These are phyloP conservation scores for Drosophila birchii DNA, from an alignment of 2,888 invertebrate genomes.

Conservation along the genomic window DNA sequence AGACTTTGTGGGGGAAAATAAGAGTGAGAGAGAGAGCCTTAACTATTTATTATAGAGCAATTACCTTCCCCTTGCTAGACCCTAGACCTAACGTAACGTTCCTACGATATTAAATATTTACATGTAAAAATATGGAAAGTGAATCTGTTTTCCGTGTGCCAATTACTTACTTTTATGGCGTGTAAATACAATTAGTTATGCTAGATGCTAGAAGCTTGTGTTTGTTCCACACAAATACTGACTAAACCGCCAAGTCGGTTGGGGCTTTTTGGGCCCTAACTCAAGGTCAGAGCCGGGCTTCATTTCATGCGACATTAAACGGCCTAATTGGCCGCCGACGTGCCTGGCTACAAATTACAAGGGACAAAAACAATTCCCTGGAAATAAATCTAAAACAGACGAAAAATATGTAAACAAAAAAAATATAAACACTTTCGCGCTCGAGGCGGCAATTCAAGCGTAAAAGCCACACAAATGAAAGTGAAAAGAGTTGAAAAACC, in stretches of 20 bases:
- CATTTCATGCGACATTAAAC: slow-evolving; percentile 69
- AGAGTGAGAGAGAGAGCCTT: slow-evolving; percentile 13
- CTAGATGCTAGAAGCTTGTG: slow-evolving; percentile 15
- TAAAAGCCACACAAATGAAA: slow-evolving; percentile 58
- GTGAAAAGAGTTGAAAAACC: slow-evolving; percentile 62
- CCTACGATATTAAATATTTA: slow-evolving; percentile 23
- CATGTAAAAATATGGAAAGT: slow-evolving; percentile 27
- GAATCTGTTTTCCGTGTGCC: slow-evolving; percentile 32
- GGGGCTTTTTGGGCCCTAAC: slow-evolving; percentile 38
- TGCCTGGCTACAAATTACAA: slow-evolving; percentile 30
- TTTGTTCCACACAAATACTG: slow-evolving; percentile 13
- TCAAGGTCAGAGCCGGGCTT: slow-evolving; percentile 62
- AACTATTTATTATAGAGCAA: neutral
- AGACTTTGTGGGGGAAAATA: neutral
- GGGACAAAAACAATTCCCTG: slow-evolving; percentile 9
- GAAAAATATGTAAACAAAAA: slow-evolving; percentile 35
- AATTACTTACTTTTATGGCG: slow-evolving; percentile 14
- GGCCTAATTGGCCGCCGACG: slow-evolving; percentile 55
- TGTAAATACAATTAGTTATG: slow-evolving; percentile 42
- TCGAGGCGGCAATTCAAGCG: slow-evolving; percentile 55
- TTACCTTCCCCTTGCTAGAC: slow-evolving; percentile 5
- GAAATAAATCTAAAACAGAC: slow-evolving; percentile 17
- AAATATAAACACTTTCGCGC: slow-evolving; percentile 65
- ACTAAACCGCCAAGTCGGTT: slow-evolving; percentile 7
- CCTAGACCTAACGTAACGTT: neutral